Conservation (phyloP, 2,113 vertebrate genomes). For the Gadus chalcogrammus region DNA sequence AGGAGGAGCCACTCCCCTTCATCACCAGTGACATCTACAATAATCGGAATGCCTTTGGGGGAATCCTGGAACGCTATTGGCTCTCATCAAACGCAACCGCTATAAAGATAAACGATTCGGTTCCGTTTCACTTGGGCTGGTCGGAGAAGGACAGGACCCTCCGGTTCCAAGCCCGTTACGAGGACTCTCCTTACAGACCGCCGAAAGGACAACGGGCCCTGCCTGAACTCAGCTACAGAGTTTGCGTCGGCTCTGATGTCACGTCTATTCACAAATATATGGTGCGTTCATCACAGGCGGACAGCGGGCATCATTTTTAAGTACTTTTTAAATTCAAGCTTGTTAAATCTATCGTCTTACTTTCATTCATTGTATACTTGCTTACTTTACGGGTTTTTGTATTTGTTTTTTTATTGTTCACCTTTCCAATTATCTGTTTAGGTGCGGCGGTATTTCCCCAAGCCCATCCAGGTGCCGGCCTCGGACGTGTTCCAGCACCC, state of each 20-base stretch:
- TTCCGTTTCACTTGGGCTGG: constrained; percentile 95
- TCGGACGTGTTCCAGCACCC: constrained; percentile 80
- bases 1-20: constrained; percentile 85
- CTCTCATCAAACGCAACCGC: constrained; percentile 88
- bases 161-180: constrained; percentile 85
- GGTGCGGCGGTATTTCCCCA: constrained; percentile 86
- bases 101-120: constrained; percentile 92
- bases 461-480: constrained; percentile 82
- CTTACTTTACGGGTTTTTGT: too few relatives aligned
- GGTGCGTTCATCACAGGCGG: constrained; percentile 52
- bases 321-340: neutral
- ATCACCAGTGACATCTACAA: constrained; percentile 88
- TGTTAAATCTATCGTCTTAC: too few relatives aligned
- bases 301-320: neutral
- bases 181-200: constrained; percentile 83
- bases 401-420: too few relatives aligned
- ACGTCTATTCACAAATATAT: constrained; percentile 93
- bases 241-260: constrained; percentile 85
- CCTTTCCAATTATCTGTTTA: constrained; percentile 9
- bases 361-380: too few relatives aligned
- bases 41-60: constrained; percentile 83
- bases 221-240: constrained; percentile 88
- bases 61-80: constrained; percentile 95
- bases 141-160: constrained; percentile 78
- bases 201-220: constrained; percentile 64